Evolutionary conservation across 2,888 invertebrate species (phyloP), one percentile per base, ranked within the genome.

Genomic region (Dryocosmus kuriphilus): DNA sequence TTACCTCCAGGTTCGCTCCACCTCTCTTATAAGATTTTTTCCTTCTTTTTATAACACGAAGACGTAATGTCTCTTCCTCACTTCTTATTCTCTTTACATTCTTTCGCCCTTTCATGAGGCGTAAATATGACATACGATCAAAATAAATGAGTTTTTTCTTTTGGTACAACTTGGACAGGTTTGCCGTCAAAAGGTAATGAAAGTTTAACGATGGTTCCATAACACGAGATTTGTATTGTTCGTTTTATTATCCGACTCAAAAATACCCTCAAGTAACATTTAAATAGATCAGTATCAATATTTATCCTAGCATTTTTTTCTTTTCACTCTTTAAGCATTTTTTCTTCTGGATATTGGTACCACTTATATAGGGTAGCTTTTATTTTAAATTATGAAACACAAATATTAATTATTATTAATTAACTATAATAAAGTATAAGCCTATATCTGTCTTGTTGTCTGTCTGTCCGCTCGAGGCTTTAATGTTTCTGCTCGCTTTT

Each of bases 61-160:
- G 60, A 27, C 60, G 60, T 60, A 60, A 60, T 60, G 60, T 60
- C 60, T 60, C 60, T 60, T 60, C 60, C 27, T 60, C 60, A 16
- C 60, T 60, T 60, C 27, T 60, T 60, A 60, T 60, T 60, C 60
- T 60, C 16, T 60, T 60, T 60, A 60, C 60, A 60, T 60, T 60
- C 60, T 60, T 60, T 60, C 27, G 27, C 27, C 27, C 60, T 60
- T 60, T 27, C 60, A 60, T 60, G 60, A 27, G 27, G 60, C 60
- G 27, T 60, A 60, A 60, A 60, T 60, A 60, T 60, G 60, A 60
- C 55, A 55, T 60, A 27, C 60, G 60, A 60, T 60, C 60, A 60
- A 60, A 60, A 60, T 60, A 60, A 60, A 60, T 60, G 27, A 60
- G 27, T 60, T 60, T 60, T 27, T 60, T 60, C 57, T 60, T 27